These are phyloP conservation scores for Nannospalax galili DNA, from an alignment of 2,113 vertebrate species.

Conservation along the genomic window DNA sequence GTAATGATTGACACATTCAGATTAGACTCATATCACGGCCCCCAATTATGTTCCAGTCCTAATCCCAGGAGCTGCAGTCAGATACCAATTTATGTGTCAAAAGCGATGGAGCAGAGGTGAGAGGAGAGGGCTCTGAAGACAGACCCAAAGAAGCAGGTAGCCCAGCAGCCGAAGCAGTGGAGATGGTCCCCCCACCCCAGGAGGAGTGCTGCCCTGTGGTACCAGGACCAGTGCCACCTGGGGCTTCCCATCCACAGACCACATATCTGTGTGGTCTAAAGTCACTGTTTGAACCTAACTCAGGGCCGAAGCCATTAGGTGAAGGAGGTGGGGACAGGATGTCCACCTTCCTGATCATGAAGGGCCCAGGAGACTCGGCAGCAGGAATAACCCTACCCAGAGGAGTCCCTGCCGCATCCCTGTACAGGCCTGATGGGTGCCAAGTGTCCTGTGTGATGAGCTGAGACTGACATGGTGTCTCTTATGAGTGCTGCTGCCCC, in stretches of 20 bases:
- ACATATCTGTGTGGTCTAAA: not conserved
- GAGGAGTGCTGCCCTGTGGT: not conserved
- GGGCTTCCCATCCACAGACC: not conserved
- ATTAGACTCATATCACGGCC: too few relatives aligned
- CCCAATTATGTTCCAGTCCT: fast-evolving
- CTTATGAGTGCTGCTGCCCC: not conserved
- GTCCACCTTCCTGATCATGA: too few relatives aligned
- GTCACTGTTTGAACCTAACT: not conserved
- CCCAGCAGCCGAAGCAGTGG: not conserved
- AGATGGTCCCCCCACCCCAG: too few relatives aligned
- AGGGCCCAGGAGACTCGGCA: not conserved
- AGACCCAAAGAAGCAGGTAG: not conserved
- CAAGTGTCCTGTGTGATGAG: not conserved
- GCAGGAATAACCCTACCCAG: fast-evolving
- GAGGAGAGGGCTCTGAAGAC: not conserved
- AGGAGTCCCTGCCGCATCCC: not conserved
- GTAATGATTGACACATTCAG: too few relatives aligned
- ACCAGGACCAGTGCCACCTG: not conserved
- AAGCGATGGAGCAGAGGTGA: not conserved
- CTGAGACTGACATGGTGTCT: not conserved
- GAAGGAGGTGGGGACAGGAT: not conserved
- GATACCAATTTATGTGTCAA: not conserved
- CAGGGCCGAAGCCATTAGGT: not conserved
- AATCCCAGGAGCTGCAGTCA: not conserved
- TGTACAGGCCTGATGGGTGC: not conserved